These are phyloP conservation scores for Cyclura pinguis DNA, from an alignment of 2,797 vertebrate species.

Conservation along the genomic window DNA sequence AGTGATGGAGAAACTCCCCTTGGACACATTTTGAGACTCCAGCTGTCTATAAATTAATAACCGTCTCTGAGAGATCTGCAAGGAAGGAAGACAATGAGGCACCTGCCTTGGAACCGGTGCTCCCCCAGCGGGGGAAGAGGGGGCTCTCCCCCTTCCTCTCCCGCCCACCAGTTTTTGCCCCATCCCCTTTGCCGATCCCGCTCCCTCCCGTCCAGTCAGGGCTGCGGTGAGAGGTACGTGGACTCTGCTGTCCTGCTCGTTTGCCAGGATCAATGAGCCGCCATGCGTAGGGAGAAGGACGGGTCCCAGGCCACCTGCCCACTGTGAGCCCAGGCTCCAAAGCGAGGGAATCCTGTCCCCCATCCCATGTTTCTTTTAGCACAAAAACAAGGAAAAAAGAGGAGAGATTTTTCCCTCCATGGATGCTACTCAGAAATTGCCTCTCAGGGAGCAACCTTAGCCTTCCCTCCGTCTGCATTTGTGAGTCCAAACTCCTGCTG, in stretches of 20 bases:
- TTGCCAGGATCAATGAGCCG: neutral
- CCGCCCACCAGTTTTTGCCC: neutral
- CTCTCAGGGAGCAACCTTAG: neutral
- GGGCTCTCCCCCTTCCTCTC: neutral
- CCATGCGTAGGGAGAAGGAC: neutral
- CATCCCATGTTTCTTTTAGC: no score
- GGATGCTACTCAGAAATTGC: neutral
- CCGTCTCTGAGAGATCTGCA: neutral
- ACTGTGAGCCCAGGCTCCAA: neutral
- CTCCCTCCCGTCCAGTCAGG: neutral
- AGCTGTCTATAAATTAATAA: neutral
- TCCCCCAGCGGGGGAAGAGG: no score
- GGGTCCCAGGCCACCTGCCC: neutral
- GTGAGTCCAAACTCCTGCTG: neutral
- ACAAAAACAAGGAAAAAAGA: neutral
- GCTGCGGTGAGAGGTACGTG: neutral
- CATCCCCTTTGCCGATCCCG: neutral
- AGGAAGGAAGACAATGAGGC: no score
- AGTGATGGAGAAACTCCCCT: neutral
- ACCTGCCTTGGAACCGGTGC: neutral
- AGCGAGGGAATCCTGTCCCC: neutral
- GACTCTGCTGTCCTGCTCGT: no score
- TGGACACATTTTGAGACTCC: neutral
- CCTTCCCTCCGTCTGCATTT: neutral
- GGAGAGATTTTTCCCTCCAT: neutral